Percentiles rank a stretch among this genome's conserved stretches.
Conservation (phyloP, 1,140 invertebrate genomes). For the Trialeurodes vaporariorum region DNA sequence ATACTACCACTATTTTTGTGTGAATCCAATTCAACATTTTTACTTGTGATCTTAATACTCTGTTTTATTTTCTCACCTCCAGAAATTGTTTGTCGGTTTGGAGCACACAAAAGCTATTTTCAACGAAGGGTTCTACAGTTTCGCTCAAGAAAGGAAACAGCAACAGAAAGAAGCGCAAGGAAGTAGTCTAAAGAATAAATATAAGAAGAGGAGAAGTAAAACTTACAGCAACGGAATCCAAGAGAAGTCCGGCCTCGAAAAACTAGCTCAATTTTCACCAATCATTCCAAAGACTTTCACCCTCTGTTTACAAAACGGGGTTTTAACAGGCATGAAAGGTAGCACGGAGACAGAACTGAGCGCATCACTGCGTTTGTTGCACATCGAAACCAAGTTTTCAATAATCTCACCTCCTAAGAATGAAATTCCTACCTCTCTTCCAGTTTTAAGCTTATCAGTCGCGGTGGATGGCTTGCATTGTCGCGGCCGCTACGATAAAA, state of each 20-base stretch:
- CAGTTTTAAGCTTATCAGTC: constrained; percentile 3
- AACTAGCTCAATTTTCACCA: constrained; percentile 33
- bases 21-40: too few species aligned
- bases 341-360: constrained; percentile 18
- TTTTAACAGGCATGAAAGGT: constrained; percentile 47
- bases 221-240: constrained; percentile 5
- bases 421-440: background rate
- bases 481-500: constrained; percentile 43
- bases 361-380: constrained; percentile 37
- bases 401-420: background rate
- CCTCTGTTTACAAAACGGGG: constrained; percentile 54
- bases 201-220: background rate
- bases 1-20: too few species aligned
- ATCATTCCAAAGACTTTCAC: constrained; percentile 57
- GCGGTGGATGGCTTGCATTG: constrained; percentile 45
- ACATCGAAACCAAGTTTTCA: constrained; percentile 17
- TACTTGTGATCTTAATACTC: too few species aligned
- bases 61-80: too few species aligned
- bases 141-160: constrained; percentile 36
- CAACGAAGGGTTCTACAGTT: constrained; percentile 50
- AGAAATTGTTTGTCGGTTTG: constrained; percentile 61
- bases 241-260: constrained; percentile 8
- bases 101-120: constrained; percentile 51
- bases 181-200: constrained; percentile 11
- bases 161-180: constrained; percentile 7